Percentiles rank a stretch among this genome's conserved stretches.
Conservation (phyloP, 2,888 invertebrate genomes). For the Trachelus stipa region DNA sequence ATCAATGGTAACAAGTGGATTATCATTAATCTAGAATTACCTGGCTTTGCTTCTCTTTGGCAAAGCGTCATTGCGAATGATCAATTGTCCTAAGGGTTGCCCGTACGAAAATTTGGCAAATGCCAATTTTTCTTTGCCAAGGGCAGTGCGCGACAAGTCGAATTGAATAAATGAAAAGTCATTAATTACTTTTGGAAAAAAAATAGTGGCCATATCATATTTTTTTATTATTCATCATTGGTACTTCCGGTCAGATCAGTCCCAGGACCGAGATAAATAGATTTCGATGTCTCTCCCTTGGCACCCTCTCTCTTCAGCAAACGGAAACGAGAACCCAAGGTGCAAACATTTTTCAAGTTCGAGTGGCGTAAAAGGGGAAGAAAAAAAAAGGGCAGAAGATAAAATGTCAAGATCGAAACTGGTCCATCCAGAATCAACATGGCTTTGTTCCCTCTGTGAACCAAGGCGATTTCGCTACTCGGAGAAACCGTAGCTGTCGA, state of each 20-base stretch:
- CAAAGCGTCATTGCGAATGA: too few relatives aligned
- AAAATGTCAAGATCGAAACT: not conserved
- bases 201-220: too few relatives aligned
- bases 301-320: not conserved
- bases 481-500: not conserved
- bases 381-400: not conserved
- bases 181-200: too few relatives aligned
- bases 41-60: too few relatives aligned
- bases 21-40: too few relatives aligned
- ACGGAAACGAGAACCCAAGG: not conserved
- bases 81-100: too few relatives aligned
- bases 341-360: not conserved
- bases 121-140: not conserved
- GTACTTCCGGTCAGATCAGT: too few relatives aligned
- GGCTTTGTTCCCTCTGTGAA: not conserved
- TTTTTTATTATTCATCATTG: too few relatives aligned
- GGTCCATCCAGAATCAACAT: not conserved
- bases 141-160: too few relatives aligned
- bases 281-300: not conserved
- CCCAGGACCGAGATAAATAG: not conserved
- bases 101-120: not conserved
- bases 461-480: not conserved
- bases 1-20: too few relatives aligned
- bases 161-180: too few relatives aligned
- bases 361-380: not conserved